Evolutionary conservation across 2,888 invertebrate species (phyloP).

Genomic region (Schrankia costaestrigalis): DNA sequence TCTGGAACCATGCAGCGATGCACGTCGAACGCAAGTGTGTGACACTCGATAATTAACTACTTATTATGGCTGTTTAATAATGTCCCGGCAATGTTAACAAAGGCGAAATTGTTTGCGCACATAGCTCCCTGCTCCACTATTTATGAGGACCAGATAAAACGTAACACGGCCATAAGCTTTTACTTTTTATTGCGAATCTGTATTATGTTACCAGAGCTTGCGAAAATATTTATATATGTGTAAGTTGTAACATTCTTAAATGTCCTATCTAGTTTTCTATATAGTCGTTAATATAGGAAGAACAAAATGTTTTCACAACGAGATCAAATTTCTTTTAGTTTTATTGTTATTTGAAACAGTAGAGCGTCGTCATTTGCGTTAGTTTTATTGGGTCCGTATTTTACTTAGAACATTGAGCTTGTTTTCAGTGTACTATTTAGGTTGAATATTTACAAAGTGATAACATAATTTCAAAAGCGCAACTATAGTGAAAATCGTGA

Average conservation of each 20-base stretch:
- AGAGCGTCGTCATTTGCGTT: slow-evolving; percentile 11
- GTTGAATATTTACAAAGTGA: no score
- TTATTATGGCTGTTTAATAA: slow-evolving; percentile 63
- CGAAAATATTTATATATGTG: slow-evolving; percentile 44
- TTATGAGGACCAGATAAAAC: slow-evolving; percentile 60
- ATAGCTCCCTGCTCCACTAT: slow-evolving; percentile 47
- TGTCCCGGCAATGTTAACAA: slow-evolving; percentile 61
- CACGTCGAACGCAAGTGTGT: slow-evolving; percentile 41
- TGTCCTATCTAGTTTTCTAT: slow-evolving; percentile 24
- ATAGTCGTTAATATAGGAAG: slow-evolving; percentile 24
- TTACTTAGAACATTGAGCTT: no score
- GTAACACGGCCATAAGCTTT: slow-evolving; percentile 51
- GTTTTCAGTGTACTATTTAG: no score
- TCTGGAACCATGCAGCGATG: slow-evolving; percentile 22
- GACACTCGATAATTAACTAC: slow-evolving; percentile 66
- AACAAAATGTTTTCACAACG: slow-evolving; percentile 13
- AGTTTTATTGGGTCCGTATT: slow-evolving; percentile 11
- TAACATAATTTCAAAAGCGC: no score
- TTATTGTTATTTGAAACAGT: slow-evolving; percentile 15
- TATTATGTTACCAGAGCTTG: slow-evolving; percentile 44
- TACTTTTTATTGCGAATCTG: slow-evolving; percentile 55
- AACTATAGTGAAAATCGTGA: no score
- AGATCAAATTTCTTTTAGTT: slow-evolving; percentile 27
- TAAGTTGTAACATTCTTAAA: slow-evolving; percentile 31
- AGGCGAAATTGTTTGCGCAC: slow-evolving; percentile 52